These are phyloP conservation scores for Myotis yumanensis DNA, from an alignment of 2,113 vertebrate species.

Conservation along the genomic window DNA sequence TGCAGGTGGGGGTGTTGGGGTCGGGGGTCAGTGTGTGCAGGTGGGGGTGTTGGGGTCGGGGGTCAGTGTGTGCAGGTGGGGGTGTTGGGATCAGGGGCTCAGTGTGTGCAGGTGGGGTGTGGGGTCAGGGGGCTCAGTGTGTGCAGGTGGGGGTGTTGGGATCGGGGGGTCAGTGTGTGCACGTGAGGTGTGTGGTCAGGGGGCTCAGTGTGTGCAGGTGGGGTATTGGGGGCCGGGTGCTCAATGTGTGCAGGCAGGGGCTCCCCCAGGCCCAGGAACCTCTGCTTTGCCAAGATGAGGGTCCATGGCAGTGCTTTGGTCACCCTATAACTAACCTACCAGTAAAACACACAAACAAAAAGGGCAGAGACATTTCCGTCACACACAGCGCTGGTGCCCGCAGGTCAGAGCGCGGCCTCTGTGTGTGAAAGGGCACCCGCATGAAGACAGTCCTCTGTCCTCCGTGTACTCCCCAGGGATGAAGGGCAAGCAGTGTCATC, in stretches of 20 bases:
- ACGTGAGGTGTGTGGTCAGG: too few relatives aligned
- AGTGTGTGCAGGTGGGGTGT: too few relatives aligned
- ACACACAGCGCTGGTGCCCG: conserved; percentile 72
- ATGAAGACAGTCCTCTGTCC: conserved; percentile 55
- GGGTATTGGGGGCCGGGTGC: background rate
- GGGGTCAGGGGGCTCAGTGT: background rate
- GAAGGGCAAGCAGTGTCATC: conserved; percentile 70
- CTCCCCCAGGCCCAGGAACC: conserved; percentile 69
- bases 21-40: too few relatives aligned
- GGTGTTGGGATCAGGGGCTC: conserved; percentile 54
- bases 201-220: too few relatives aligned
- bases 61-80: conserved; percentile 62
- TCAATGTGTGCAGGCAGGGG: conserved; percentile 74
- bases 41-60: too few relatives aligned
- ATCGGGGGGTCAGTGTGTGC: conserved; percentile 44
- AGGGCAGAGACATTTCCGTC: conserved; percentile 63
- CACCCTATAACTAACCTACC: conserved; percentile 76
- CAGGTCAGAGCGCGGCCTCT: conserved; percentile 76
- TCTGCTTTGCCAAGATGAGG: conserved; percentile 75
- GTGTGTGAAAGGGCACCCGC: conserved; percentile 60
- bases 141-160: conserved; percentile 54
- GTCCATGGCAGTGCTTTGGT: conserved; percentile 69
- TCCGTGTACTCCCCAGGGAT: conserved; percentile 61
- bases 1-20: background rate
- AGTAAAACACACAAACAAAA: background rate